These are phyloP conservation scores for Echeneis naucrates DNA, from an alignment of 2,797 vertebrate species.

Conservation along the genomic window DNA sequence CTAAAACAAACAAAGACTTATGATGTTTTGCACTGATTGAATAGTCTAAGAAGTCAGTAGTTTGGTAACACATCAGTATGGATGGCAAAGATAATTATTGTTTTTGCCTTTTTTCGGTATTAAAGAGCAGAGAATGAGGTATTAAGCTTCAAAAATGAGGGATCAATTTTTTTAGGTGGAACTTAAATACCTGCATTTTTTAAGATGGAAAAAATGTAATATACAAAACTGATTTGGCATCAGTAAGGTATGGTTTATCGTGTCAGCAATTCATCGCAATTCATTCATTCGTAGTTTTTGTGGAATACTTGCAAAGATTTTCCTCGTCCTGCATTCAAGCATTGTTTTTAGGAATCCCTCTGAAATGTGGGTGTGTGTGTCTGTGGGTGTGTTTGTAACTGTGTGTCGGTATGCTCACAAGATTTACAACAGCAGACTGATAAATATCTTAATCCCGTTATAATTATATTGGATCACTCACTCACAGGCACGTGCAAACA, in stretches of 20 bases:
- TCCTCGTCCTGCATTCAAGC: background rate
- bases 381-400: background rate
- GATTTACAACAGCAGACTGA: constrained; percentile 64
- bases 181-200: background rate
- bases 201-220: background rate
- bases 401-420: constrained; percentile 18
- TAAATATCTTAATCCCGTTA: constrained; percentile 78
- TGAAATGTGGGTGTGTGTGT: constrained; percentile 3
- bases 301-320: background rate
- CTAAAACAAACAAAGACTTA: background rate
- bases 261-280: background rate
- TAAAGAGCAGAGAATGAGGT: background rate
- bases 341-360: no score
- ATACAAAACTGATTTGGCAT: background rate
- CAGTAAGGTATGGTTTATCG: background rate
- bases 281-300: no score
- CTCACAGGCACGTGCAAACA: constrained; percentile 41
- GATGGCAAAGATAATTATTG: no score
- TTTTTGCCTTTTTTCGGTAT: no score
- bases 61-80: background rate
- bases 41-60: background rate
- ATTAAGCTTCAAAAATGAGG: background rate
- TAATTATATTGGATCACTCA: constrained; percentile 70
- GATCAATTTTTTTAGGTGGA: background rate
- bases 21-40: background rate